Evolutionary conservation across 2,113 vertebrate genomes (phyloP), one percentile per base, ranked within the genome.

Genomic region (Stomatorhinus ivindoensis): DNA sequence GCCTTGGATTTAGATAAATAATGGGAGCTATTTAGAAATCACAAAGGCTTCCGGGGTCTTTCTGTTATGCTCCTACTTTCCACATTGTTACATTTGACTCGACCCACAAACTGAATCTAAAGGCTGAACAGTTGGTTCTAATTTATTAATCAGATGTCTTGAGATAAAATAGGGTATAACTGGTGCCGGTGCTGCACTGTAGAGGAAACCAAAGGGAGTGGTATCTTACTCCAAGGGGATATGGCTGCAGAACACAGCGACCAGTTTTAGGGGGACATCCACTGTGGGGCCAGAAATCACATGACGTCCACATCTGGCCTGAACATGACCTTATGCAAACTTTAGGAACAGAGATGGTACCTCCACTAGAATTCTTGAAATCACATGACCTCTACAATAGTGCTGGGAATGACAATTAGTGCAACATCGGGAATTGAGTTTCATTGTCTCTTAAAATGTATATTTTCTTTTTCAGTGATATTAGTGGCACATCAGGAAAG

Each of bases 241-340:
- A 9, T 65, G 24, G n/a, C 24, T n/a, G 24, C 55, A 65, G 61
- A 61, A 27, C 58, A 65, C 24, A 27, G 24, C 24, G 9, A 27
- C 90, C 85, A 88, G 88, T 89, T 91, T 92, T 90, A 93, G 92
- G 88, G 94, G 95, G 95, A 95, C 95, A 94, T 21, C 17, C 53
- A 55, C 53, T 55, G 53, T 55, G 53, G 19, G 1, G 53, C 53
- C 53, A 4, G 5, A 9, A n/a, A 61, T 61, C 55, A 61, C 58
- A 65, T 65, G 58, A 27, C n/a, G n/a, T 27, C 61, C n/a, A 27
- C n/a, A 65, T 27, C 46, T 47, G 46, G 46, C 46, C 46, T 8
- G 46, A 1, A 31, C n/a, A 31, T 65, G 61, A 69, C n/a, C 9
- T 69, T 69, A 69, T 3, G 1, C n/a, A 69, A 27, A 65, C 58